Percentiles rank a stretch among this genome's conserved stretches.
These are phyloP conservation scores for Indicator maculatus DNA, from an alignment of 2,113 vertebrate species.

Conservation along the genomic window DNA sequence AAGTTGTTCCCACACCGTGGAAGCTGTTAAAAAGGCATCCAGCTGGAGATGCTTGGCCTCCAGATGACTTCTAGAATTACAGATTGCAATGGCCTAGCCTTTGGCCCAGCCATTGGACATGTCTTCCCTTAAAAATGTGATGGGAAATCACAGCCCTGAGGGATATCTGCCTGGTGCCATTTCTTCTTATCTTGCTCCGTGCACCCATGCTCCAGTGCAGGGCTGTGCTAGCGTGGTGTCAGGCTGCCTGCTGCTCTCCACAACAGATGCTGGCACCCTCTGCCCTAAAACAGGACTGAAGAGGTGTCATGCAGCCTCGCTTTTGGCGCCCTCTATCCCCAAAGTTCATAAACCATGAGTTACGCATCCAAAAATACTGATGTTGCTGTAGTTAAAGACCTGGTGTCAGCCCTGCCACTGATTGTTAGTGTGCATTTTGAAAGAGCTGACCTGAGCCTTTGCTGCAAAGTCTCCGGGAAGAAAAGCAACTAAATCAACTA, in stretches of 20 bases:
- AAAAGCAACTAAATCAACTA: background rate
- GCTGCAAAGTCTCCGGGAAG: background rate
- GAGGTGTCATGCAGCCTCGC: background rate
- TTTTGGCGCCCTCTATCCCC: background rate
- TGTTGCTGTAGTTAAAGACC: background rate
- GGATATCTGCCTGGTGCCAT: background rate
- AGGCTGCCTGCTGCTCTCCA: background rate
- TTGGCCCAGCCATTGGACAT: background rate
- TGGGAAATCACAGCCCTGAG: background rate
- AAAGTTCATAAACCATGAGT: background rate
- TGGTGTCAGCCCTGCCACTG: background rate
- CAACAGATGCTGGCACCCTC: background rate
- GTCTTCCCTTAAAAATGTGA: background rate
- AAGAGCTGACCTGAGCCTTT: background rate
- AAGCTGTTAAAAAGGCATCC: background rate
- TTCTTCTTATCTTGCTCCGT: background rate
- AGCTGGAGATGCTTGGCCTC: background rate
- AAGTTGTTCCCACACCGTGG: background rate
- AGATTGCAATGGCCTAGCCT: background rate
- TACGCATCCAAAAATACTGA: background rate
- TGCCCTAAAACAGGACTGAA: background rate
- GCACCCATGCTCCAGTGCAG: rapidly evolving
- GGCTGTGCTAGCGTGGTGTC: background rate
- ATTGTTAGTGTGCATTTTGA: background rate
- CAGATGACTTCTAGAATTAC: background rate